Conservation (phyloP, 2,888 invertebrate species). For the Drosophila anomelani region DNA sequence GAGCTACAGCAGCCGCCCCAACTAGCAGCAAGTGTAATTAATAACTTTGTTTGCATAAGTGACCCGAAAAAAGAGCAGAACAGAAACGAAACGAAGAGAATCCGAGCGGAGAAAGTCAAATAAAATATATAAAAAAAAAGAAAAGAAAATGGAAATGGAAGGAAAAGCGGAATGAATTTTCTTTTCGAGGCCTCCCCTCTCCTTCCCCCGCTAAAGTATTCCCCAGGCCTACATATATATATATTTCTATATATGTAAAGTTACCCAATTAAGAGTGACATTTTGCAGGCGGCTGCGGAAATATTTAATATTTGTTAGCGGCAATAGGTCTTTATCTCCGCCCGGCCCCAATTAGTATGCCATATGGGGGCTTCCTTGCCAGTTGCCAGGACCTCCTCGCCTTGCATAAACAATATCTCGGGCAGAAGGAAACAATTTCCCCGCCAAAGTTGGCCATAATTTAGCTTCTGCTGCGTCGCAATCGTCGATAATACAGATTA, state of each 20-base stretch:
- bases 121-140: constrained; percentile 23
- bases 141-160: constrained; percentile 2
- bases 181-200: background rate
- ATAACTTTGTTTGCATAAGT: constrained; percentile 64
- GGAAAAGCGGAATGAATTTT: constrained; percentile 33
- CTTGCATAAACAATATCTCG: constrained; percentile 33
- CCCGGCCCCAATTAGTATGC: constrained; percentile 41
- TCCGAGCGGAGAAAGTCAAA: constrained; percentile 23
- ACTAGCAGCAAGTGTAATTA: constrained; percentile 59
- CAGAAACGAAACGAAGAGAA: constrained; percentile 16
- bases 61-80: constrained; percentile 47
- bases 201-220: constrained; percentile 18
- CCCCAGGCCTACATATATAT: constrained; percentile 18
- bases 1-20: constrained; percentile 35
- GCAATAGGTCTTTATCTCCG: constrained; percentile 28
- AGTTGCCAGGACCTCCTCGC: constrained; percentile 1
- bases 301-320: constrained; percentile 46
- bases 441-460: constrained; percentile 36
- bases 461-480: constrained; percentile 37
- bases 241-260: constrained; percentile 26
- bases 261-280: constrained; percentile 42
- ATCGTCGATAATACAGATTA: constrained; percentile 70
- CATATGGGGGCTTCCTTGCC: constrained; percentile 34
- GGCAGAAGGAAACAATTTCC: constrained; percentile 35
- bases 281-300: constrained; percentile 39